Percentiles rank a stretch among this genome's conserved stretches.
These are phyloP conservation scores for Drosophila merina DNA, from an alignment of 2,888 invertebrate genomes.

Conservation along the genomic window DNA sequence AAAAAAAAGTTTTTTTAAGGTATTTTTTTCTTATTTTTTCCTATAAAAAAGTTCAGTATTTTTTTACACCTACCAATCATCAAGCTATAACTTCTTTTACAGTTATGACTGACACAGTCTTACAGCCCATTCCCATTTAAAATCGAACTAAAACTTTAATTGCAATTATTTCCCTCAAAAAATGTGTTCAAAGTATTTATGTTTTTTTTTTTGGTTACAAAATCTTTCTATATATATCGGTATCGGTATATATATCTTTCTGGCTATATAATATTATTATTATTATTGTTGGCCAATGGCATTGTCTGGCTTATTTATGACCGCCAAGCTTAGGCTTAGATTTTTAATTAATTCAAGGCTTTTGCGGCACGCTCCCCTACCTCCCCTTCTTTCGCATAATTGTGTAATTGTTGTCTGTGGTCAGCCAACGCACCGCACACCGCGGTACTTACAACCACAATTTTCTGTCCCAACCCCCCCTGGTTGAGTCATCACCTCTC, in stretches of 20 bases:
- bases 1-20: background rate
- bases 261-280: constrained; percentile 16
- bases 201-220: constrained; percentile 38
- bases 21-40: background rate
- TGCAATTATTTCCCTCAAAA: constrained; percentile 37
- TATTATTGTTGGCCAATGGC: constrained; percentile 42
- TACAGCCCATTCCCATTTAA: background rate
- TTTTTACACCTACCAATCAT: constrained; percentile 2
- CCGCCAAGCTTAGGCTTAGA: constrained; percentile 72
- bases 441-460: constrained; percentile 48
- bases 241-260: background rate
- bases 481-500: constrained; percentile 52
- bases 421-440: constrained; percentile 56
- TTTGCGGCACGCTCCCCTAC: constrained; percentile 56
- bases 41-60: background rate
- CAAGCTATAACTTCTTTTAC: background rate
- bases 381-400: constrained; percentile 51
- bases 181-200: constrained; percentile 22
- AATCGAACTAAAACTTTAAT: constrained; percentile 45
- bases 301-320: constrained; percentile 67
- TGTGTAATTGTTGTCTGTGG: constrained; percentile 73
- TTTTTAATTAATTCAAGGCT: constrained; percentile 80
- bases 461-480: background rate
- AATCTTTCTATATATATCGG: constrained; percentile 6
- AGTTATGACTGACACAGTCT: background rate